Evolutionary conservation across 2,797 vertebrate genomes (phyloP).

Genomic region (Danio tinwini): DNA sequence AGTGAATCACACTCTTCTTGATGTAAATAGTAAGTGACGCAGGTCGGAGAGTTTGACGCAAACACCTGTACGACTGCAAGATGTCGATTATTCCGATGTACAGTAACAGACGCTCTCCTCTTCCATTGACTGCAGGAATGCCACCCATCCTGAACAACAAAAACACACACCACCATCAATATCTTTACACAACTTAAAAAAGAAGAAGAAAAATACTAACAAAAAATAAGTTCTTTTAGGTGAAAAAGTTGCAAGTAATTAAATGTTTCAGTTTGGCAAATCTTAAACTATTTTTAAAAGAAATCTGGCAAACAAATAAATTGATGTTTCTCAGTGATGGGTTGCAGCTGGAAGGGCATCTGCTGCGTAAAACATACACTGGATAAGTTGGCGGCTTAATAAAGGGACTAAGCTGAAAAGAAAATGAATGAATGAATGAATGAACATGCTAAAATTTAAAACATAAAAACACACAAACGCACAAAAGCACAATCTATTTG

Average conservation of each 20-base stretch:
- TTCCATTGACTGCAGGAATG: conserved; percentile 94
- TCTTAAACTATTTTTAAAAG: no score
- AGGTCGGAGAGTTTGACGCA: neutral
- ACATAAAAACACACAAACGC: neutral
- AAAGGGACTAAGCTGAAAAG: no score
- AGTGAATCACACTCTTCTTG: neutral
- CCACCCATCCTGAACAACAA: conserved; percentile 90
- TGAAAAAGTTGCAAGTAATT: neutral
- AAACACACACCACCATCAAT: neutral
- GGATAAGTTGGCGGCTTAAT: no score
- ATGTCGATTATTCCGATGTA: conserved; percentile 97
- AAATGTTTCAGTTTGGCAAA: no score
- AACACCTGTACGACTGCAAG: conserved; percentile 94
- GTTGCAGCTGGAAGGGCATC: no score
- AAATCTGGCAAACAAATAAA: no score
- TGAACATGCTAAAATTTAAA: neutral
- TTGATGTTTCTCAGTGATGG: no score
- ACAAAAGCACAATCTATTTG: neutral
- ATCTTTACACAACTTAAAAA: conserved; percentile 16
- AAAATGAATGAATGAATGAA: no score
- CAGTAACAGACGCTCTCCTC: conserved; percentile 92
- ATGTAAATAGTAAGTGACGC: neutral
- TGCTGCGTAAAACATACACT: no score
- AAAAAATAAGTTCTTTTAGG: no score
- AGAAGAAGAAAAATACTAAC: neutral